Conservation (phyloP, 2,113 vertebrate species). For the Ramphastos sulfuratus region DNA sequence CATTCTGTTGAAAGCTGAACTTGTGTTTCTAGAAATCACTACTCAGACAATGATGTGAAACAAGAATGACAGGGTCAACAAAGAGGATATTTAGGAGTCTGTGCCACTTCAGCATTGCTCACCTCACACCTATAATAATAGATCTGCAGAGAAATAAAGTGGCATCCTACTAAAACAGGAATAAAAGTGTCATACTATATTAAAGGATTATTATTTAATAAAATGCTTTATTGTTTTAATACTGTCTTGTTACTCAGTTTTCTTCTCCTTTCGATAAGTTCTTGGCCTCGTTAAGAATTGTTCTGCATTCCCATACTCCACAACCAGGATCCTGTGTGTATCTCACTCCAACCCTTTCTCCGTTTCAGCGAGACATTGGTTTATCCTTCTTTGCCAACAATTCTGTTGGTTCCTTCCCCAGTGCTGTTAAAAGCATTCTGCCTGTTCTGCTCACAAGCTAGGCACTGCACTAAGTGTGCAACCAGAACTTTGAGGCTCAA, state of each 20-base stretch:
- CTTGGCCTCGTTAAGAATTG: not conserved
- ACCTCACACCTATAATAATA: not conserved
- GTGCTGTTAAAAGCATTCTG: not conserved
- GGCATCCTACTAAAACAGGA: not conserved
- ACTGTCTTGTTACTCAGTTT: not conserved
- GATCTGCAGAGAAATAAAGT: not conserved
- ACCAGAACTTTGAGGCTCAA: not conserved
- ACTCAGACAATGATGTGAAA: not conserved
- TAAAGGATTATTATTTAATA: not conserved
- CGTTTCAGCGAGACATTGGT: not conserved
- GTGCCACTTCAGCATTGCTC: not conserved
- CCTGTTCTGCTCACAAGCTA: not conserved
- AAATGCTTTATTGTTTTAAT: not conserved
- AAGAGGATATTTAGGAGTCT: not conserved
- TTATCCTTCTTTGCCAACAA: not conserved
- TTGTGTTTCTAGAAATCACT: not conserved
- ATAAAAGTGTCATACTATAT: not conserved
- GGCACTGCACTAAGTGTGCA: not conserved
- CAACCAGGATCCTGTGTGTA: not conserved
- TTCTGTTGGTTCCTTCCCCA: not conserved
- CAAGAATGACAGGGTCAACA: not conserved
- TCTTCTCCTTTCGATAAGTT: not conserved
- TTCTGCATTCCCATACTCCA: not conserved
- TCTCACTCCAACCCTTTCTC: not conserved
- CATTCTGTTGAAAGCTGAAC: not conserved